Evolutionary conservation across 1,140 invertebrate species (phyloP), one percentile per base, ranked within the genome.

Genomic region (Pseudomyrmex pallidus): DNA sequence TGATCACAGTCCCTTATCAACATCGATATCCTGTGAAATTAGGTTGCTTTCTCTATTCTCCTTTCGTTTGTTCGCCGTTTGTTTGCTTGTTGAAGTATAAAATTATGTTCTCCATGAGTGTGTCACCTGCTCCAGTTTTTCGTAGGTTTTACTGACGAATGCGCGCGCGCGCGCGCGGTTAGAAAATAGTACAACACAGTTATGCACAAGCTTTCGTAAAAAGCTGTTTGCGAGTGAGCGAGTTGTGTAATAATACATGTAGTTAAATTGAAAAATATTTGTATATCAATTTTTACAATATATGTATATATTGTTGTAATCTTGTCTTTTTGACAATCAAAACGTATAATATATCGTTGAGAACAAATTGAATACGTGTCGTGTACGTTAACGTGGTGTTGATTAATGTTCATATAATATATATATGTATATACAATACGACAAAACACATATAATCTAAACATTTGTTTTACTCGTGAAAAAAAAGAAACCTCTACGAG

Each of bases 161-260:
- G 66, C 22, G 52, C 77, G 78, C 20, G 52, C 77, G 78, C 20
- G 20, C 57, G 46, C 70, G 67, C 78, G 20, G 56, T 80, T 80
- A 80, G 68, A 70, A 68, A 85, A 54, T 73, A 82, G 76, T 52
- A 3, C 50, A 84, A 89, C 87, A 87, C 84, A 83, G 50, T 88
- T 88, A 89, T 90, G 85, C 88, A 74, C 64, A 90, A 90, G 88
- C 84, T 80, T 86, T 86, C 74, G 66, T 80, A 46, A 86, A 77
- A 73, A 84, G 85, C 84, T 89, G 89, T 90, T 84, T 85, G 84
- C 76, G 73, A 85, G 74, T 88, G 59, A 82, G 72, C 76, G 48
- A 63, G 17, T 74, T 12, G 52, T 83, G 82, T 57, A 35, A 35
- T 35, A 50, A 62, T 25, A 57, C 48, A 17, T 57, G 64, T 13